These are phyloP conservation scores for Eremophila alpestris DNA, from an alignment of 2,797 vertebrate genomes.

Conservation along the genomic window DNA sequence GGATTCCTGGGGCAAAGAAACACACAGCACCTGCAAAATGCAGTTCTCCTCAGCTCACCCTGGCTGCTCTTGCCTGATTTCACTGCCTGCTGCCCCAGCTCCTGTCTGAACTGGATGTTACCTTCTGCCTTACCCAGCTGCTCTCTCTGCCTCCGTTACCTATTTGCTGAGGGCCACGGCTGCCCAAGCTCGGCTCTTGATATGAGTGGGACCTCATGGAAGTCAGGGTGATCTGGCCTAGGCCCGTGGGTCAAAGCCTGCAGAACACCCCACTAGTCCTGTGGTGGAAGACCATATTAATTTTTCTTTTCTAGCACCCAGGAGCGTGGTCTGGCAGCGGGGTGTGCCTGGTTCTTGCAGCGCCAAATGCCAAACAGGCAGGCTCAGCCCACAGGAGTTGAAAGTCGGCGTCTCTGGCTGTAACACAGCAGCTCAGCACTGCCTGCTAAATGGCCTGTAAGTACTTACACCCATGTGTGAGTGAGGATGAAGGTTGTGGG, in stretches of 20 bases:
- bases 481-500: neutral
- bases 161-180: rapidly evolving
- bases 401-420: neutral
- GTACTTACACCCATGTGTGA: neutral
- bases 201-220: neutral
- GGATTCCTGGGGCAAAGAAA: neutral
- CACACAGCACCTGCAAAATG: neutral
- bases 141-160: neutral
- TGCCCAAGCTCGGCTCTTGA: neutral
- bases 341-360: neutral
- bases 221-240: neutral
- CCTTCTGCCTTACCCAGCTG: neutral
- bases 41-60: neutral
- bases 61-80: neutral
- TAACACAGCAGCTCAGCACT: neutral
- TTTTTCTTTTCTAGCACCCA: neutral
- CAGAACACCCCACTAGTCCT: neutral
- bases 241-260: neutral
- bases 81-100: neutral
- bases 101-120: neutral
- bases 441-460: neutral
- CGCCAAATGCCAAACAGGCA: neutral
- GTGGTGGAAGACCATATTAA: neutral
- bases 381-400: neutral
- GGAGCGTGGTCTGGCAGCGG: neutral